A percentile compares a stretch with the other conserved stretches of the same genome.
phyloP scores from a whole-genome alignment of 2,797 vertebrate genomes.

The Epinephelus awoara region DNA sequence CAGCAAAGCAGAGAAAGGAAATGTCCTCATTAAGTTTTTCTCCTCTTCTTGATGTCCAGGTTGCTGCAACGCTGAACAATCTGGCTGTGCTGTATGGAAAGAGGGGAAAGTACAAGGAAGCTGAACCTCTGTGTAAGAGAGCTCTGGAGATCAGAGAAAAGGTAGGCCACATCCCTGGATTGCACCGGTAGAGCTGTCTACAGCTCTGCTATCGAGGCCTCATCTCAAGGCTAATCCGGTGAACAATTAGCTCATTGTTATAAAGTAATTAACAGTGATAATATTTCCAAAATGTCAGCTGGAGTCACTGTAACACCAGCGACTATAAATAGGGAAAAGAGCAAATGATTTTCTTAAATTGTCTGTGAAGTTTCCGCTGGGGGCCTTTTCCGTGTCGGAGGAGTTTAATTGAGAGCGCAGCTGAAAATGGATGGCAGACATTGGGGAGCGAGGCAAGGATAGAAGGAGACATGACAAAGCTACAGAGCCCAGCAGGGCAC shows the following conservation, averaged over 20 bases:
- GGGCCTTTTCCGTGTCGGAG: conserved; percentile 29
- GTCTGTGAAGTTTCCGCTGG: conserved; percentile 45
- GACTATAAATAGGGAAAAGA: conserved; percentile 65
- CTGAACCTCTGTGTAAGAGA: conserved; percentile 96
- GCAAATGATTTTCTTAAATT: conserved; percentile 59
- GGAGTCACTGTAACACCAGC: conserved; percentile 27
- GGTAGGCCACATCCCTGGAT: conserved; percentile 81
- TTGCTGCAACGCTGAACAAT: conserved; percentile 98
- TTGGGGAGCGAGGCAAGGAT: conserved; percentile 23
- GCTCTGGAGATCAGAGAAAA: conserved; percentile 98
- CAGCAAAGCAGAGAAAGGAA: not conserved
- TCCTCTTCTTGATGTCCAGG: conserved; percentile 81
- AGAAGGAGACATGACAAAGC: conserved; percentile 26
- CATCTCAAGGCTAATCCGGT: conserved; percentile 22
- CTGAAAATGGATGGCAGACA: conserved; percentile 52
- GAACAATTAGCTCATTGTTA: conserved; percentile 48
- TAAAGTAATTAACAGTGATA: conserved; percentile 51
- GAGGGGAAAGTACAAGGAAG: conserved; percentile 97
- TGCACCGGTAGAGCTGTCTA: conserved; percentile 9
- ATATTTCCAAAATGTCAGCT: conserved; percentile 44
- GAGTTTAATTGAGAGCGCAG: conserved; percentile 74
- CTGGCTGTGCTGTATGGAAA: conserved; percentile 98
- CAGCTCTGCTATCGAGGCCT: conserved; percentile 41
- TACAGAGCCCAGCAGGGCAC: conserved; percentile 24
- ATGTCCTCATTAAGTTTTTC: not conserved